Base-by-base conservation (phyloP, 2,797 vertebrate species). In the Darevskia nairensis region DNA sequence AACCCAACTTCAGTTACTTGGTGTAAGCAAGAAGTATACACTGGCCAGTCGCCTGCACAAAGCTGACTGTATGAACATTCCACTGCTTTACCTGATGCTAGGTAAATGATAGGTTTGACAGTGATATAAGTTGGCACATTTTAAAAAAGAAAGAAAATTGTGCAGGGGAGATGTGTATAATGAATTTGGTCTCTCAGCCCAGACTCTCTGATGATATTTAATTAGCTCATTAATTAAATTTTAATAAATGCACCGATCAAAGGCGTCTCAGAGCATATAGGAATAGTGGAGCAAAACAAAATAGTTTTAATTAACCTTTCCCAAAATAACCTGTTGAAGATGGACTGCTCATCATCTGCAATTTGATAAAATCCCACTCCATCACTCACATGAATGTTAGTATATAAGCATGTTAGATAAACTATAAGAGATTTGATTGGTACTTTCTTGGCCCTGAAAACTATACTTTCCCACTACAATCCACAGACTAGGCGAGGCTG, bases 161-260 rank as follows among this genome's bases (percentile, higher is more conserved):
- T 82, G 61, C 71, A 86, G 61, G 79, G 86, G 71, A 82, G 27
- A 71, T 76, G 23, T 61, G 69, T 81, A 61, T 59, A 80, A 90
- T 80, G 59, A 84, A 87, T 80, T 46, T 74, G 32, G 81, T 84
- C 85, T 84, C 75, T 66, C 27, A 90, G 55, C 82, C 59, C 85
- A 87, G 85, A 84, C 59, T 87, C 85, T 90, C 46, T 87, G 86
- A 80, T 87, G 86, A 90, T 77, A 85, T 85, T 87, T 81, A 90
- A 90, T 90, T 86, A 84, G 81, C 32, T 84, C 89, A 87, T 87
- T 90, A 87, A 90, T 90, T 87, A 87, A 90, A 90, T 80, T 84
- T 87, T 90, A 87, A 80, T 87, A 90, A 84, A 87, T 87, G 61
- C 77, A 76, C 82, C 35, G 59, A 90, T 90, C 69, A 87, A 80